Base-by-base conservation (phyloP, 2,113 vertebrate species). In the Tinamus guttatus region DNA sequence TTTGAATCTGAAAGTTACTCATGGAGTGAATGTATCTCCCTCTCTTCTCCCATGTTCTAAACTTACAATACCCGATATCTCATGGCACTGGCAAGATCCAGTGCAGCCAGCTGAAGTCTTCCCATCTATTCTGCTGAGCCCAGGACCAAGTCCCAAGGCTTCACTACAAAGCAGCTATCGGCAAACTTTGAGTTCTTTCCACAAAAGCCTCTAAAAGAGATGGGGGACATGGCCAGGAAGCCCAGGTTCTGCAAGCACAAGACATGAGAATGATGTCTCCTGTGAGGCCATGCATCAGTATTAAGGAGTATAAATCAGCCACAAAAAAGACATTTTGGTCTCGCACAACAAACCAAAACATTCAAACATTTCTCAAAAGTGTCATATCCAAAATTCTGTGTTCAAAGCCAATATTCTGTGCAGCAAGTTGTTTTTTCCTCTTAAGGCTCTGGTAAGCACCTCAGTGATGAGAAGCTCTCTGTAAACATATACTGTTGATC, bases 311-410 rank as follows among this genome's bases (percentile, higher is more conserved):
- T 9, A 90, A 47, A 45, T 76, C 67, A 87, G 45, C 36, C 68
- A 76, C 59, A 73, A 89, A 92, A 24, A 56, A 71, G 62, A 38
- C 11, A 51, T 83, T 43, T 36, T 45, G 54, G 49, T 89, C 68
- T 83, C 68, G 30, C 18, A 30, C 40, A 76, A 92, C 20, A 87
- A 93, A 73, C 34, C 36, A 77, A 71, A 87, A 34, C 13, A 62
- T 45, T 62, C 15, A 45, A 76, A 24, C 5, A 12, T 76, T 73
- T 89, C 63, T 86, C 45, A 77, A 17, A 80, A 45, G 6, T 25
- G 19, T n/a, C 34, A n/a, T 2, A 7, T 41, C 45, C 52, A 51
- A 76, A 69, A 47, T 60, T 71, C 45, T 67, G 25, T 78, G 12
- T 56, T 95, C 52, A 11, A 18, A 41, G 30, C 11, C 41, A 73